Evolutionary conservation across 2,113 vertebrate genomes (phyloP).

Genomic region (Zosterops lateralis): DNA sequence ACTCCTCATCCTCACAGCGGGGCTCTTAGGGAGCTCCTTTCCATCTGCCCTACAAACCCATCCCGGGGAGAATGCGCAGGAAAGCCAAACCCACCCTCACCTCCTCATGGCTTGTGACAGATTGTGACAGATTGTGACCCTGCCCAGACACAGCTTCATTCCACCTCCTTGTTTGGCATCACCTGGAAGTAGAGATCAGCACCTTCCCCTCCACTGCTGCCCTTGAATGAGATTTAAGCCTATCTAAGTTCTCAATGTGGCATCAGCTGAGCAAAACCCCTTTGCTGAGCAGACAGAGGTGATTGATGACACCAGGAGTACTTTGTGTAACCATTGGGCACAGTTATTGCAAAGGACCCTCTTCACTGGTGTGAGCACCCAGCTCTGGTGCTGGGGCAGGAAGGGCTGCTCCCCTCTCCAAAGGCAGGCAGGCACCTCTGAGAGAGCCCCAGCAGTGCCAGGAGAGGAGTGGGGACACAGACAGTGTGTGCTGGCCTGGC

Average conservation of each 20-base stretch:
- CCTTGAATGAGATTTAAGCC: neutral
- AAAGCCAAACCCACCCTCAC: neutral
- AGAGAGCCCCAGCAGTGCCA: neutral
- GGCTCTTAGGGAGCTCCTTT: neutral
- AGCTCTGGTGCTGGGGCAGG: neutral
- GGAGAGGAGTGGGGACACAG: neutral
- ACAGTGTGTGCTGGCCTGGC: neutral
- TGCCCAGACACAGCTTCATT: neutral
- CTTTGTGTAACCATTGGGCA: accelerated
- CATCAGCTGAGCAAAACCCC: neutral
- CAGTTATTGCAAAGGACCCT: neutral
- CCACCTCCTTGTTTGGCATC: neutral
- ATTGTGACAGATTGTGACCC: neutral
- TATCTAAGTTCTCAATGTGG: neutral
- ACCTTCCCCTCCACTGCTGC: neutral
- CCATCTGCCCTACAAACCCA: neutral
- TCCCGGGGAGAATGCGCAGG: neutral
- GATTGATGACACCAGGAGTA: accelerated
- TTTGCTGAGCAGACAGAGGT: neutral
- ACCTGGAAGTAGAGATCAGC: neutral
- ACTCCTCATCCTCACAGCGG: neutral
- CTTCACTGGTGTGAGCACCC: neutral
- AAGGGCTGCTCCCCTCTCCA: neutral
- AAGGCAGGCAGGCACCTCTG: neutral
- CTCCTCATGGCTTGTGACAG: neutral